Evolutionary conservation across 2,888 invertebrate genomes (phyloP), one percentile per base, ranked within the genome.

Genomic region (Clivina fossor): DNA sequence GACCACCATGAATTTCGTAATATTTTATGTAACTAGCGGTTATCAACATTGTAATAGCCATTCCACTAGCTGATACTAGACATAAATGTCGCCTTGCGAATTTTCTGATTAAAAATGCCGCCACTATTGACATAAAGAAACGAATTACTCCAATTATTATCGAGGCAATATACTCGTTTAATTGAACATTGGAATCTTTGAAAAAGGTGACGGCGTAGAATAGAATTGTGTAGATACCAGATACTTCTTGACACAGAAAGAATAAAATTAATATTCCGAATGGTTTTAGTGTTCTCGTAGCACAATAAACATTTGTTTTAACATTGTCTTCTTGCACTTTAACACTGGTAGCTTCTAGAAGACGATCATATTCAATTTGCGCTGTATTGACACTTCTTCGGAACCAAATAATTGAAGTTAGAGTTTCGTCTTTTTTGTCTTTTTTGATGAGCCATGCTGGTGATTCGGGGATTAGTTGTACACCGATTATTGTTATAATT

Each of bases 131-230:
- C 77, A 85, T 84, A 16, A 80, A 75, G 2, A 86, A 78, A 58
- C 85, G 71, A 2, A 86, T 81, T 0, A 80, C 78, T 0, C 85
- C 86, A 0, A 87, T 84, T 3, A 84, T 82, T 3, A 87, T 85
- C 0, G 85, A 85, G 0, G 84, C 82, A 0, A 84, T 76, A 66
- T 85, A 84, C 59, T 83, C 84, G 64, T 87, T 81, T 2, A 73
- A 62, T 55, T 78, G 79, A 0, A 85, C 78, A 2, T 84, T 82
- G 8, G 85, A 82, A 11, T 85, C 82, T 61, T 84, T 78, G 67
- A 88, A 83, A 65, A 88, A 82, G 57, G 79, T 82, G 1, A 86
- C 86, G 0, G 86, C 84, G 66, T 87, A 88, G 65, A 84, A 87
- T 35, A 88, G 69, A 28, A 87, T 83, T 0, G 85, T 79, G 70